phyloP scores from a whole-genome alignment of 2,888 invertebrate species.

The Drosophila meridionalis region DNA sequence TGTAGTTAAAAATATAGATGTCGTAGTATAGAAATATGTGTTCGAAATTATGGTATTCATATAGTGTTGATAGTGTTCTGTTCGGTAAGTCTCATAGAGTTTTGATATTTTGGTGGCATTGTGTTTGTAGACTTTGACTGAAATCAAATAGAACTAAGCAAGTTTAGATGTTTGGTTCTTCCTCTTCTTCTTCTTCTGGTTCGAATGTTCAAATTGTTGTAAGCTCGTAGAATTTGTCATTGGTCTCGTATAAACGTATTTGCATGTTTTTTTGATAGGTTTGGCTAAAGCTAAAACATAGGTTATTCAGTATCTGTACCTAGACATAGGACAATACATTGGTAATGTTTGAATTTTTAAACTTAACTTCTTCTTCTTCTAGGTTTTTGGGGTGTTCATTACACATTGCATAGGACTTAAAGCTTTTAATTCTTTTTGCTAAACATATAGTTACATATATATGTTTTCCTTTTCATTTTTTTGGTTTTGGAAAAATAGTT shows the following conservation, averaged over 20 bases:
- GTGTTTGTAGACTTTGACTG: background rate
- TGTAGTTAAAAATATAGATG: conserved; percentile 6
- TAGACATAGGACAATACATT: conserved; percentile 15
- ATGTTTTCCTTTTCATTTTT: background rate
- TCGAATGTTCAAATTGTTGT: conserved; percentile 43
- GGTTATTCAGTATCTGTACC: conserved; percentile 4
- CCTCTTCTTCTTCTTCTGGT: conserved; percentile 20
- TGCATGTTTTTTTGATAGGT: conserved; percentile 19
- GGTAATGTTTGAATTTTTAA: background rate
- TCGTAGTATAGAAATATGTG: conserved; percentile 1
- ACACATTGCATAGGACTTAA: conserved; percentile 43
- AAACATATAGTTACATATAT: conserved; percentile 18
- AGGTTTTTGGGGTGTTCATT: conserved; percentile 7
- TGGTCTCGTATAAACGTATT: conserved; percentile 64
- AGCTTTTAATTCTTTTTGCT: conserved; percentile 24
- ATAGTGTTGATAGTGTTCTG: background rate
- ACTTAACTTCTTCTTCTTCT: background rate
- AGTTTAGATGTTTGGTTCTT: conserved; percentile 8
- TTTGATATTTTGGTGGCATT: conserved; percentile 1
- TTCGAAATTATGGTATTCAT: background rate
- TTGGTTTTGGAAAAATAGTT: conserved; percentile 22
- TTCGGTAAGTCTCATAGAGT: conserved; percentile 6
- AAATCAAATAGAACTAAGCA: conserved; percentile 4
- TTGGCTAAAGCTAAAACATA: conserved; percentile 48
- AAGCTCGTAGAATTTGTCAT: conserved; percentile 71